phyloP scores from a whole-genome alignment of 2,797 vertebrate genomes.

The Triplophysa bombifrons region DNA sequence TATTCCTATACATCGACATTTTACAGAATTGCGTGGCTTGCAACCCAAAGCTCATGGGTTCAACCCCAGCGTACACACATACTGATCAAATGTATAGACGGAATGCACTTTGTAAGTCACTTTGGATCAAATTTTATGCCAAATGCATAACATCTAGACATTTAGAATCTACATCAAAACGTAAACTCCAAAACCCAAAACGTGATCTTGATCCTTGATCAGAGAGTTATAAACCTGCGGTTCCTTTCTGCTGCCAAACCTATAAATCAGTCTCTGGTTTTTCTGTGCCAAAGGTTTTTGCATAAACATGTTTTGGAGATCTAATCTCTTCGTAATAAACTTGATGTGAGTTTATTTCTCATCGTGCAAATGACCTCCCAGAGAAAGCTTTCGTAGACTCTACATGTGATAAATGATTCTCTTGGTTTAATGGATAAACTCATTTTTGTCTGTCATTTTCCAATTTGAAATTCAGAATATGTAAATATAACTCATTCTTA shows the following conservation, averaged over 20 bases:
- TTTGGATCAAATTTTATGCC: background rate
- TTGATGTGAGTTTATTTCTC: conserved; percentile 1
- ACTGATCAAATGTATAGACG: no score
- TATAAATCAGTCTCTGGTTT: conserved; percentile 20
- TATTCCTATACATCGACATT: background rate
- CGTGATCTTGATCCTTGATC: background rate
- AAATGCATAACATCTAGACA: background rate
- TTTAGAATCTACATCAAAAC: background rate
- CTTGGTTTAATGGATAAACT: conserved; percentile 16
- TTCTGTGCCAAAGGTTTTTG: conserved; percentile 11
- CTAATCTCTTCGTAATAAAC: conserved; percentile 33
- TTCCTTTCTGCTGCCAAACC: background rate
- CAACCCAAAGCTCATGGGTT: no score
- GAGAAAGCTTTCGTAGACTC: conserved; percentile 31
- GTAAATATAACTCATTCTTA: conserved; percentile 48
- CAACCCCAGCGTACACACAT: no score
- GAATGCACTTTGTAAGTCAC: no score
- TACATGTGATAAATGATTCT: conserved; percentile 19
- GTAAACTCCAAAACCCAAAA: background rate
- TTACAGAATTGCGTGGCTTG: no score
- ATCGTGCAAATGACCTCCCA: conserved; percentile 1
- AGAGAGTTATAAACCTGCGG: background rate
- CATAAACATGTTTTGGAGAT: conserved; percentile 2
- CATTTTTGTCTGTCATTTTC: conserved; percentile 43
- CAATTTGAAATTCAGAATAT: conserved; percentile 57